Percentiles rank a stretch among this genome's conserved stretches.
Evolutionary conservation across 2,888 invertebrate genomes (phyloP).

Genomic region (Tillus elongatus): DNA sequence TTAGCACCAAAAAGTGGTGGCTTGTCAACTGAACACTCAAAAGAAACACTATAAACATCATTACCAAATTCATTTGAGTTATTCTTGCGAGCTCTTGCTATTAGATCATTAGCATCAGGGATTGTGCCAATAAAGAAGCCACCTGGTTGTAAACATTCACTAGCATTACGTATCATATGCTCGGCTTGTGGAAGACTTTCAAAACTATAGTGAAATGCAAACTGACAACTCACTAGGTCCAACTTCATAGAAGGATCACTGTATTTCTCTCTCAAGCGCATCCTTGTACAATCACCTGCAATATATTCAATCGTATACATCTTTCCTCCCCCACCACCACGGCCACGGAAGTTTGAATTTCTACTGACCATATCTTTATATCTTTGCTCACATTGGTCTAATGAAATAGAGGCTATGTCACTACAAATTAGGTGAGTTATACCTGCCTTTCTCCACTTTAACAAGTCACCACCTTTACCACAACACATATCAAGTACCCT

Average conservation of each 20-base stretch:
- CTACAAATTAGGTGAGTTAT: conserved; percentile 80
- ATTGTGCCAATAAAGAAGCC: conserved; percentile 97
- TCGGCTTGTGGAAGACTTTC: conserved; percentile 82
- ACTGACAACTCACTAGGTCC: conserved; percentile 93
- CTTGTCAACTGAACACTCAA: conserved; percentile 56
- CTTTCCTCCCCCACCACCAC: conserved; percentile 30
- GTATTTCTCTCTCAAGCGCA: conserved; percentile 65
- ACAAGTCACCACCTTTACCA: conserved; percentile 96
- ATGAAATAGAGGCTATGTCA: conserved; percentile 87
- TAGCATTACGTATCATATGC: conserved; percentile 85
- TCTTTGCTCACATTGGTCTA: conserved; percentile 80
- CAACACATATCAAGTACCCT: conserved; percentile 89
- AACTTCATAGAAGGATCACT: conserved; percentile 68
- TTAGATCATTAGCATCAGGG: conserved; percentile 86
- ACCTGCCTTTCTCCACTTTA: conserved; percentile 86
- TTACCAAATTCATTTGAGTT: conserved; percentile 62
- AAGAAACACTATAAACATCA: conserved; percentile 64
- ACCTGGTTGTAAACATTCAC: conserved; percentile 79
- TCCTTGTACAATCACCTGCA: conserved; percentile 84
- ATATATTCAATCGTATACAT: conserved; percentile 83
- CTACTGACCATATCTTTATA: conserved; percentile 59
- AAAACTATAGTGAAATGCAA: conserved; percentile 96
- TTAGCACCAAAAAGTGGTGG: conserved; percentile 89
- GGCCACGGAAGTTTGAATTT: conserved; percentile 26
- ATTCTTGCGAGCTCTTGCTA: conserved; percentile 59